These are phyloP conservation scores for Jordanella pulchra DNA, from an alignment of 2,797 vertebrate genomes.

Conservation along the genomic window DNA sequence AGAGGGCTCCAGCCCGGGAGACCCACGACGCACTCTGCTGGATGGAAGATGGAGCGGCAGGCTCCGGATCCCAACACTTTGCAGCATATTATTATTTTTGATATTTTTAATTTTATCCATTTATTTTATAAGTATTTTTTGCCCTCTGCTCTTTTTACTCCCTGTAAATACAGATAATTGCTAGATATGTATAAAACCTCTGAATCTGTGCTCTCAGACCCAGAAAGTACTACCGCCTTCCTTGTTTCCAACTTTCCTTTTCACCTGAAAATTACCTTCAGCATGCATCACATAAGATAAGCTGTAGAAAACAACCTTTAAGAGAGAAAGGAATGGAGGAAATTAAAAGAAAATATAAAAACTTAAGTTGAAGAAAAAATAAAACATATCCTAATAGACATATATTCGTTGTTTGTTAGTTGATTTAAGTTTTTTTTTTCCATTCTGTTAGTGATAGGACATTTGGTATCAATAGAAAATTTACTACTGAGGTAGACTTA, in stretches of 20 bases:
- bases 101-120: background rate
- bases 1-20: no score
- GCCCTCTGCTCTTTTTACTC: background rate
- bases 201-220: conserved; percentile 18
- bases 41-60: no score
- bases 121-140: background rate
- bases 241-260: conserved; percentile 28
- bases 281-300: conserved; percentile 15
- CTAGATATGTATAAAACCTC: background rate
- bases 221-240: conserved; percentile 26
- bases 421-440: conserved; percentile 10
- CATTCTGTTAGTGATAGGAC: background rate
- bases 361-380: background rate
- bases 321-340: conserved; percentile 3
- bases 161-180: background rate
- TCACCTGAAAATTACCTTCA: conserved; percentile 43
- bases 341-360: background rate
- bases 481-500: background rate
- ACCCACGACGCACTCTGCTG: no score
- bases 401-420: conserved; percentile 5
- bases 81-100: background rate
- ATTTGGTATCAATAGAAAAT: conserved; percentile 18
- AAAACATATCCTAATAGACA: background rate
- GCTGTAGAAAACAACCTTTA: conserved; percentile 16
- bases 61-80: no score